A percentile compares a stretch with the other conserved stretches of the same genome.
These are phyloP conservation scores for Rhombomys opimus DNA, from an alignment of 2,113 vertebrate genomes.

Conservation along the genomic window DNA sequence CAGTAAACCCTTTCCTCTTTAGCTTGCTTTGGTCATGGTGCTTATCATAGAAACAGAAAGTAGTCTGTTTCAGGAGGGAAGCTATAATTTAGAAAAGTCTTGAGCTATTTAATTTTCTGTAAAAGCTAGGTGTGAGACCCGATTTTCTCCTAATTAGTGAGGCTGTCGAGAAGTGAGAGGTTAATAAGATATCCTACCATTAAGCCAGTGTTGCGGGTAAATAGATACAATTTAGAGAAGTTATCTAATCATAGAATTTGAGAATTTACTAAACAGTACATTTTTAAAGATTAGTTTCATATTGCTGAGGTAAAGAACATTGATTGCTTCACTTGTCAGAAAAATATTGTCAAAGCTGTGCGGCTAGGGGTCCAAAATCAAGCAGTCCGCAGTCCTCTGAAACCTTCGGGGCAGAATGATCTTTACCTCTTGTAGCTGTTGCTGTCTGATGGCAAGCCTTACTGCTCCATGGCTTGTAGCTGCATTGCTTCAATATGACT, in stretches of 20 bases:
- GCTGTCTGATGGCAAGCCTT: neutral
- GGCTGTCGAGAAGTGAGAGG: neutral
- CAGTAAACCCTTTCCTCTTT: neutral
- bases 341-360: neutral
- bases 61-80: neutral
- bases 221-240: neutral
- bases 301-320: neutral
- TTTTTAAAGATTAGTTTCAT: neutral
- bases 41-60: neutral
- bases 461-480: neutral
- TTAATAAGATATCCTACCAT: constrained; percentile 7
- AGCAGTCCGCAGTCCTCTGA: neutral
- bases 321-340: neutral
- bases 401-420: neutral
- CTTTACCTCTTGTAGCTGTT: neutral
- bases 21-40: no score
- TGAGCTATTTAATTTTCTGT: neutral
- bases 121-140: neutral
- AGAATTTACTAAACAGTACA: neutral
- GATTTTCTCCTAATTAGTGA: neutral
- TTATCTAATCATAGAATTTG: neutral
- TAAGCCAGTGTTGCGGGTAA: neutral
- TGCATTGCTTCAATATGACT: neutral
- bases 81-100: neutral
- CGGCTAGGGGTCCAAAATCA: neutral